Percentiles rank a stretch among this genome's conserved stretches.
Evolutionary conservation across 2,113 vertebrate genomes (phyloP).

Genomic region (Myocastor coypus): DNA sequence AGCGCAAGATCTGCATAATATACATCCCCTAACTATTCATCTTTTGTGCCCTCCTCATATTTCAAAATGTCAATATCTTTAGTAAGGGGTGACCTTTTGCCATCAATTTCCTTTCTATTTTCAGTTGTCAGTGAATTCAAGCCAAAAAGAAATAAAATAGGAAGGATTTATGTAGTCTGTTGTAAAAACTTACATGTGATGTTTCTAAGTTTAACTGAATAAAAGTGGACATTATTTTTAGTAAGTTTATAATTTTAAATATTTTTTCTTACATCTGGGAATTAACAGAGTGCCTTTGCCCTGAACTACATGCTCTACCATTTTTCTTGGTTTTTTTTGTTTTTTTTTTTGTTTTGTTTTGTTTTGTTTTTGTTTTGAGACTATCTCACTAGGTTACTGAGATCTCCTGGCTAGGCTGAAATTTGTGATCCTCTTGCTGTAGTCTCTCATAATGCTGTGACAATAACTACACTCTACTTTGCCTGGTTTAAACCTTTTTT

Average conservation of each 20-base stretch:
- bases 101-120: conserved; percentile 11
- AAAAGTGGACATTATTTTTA: neutral
- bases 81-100: neutral
- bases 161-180: neutral
- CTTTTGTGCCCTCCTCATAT: conserved; percentile 13
- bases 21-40: neutral
- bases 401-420: neutral
- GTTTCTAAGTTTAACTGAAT: neutral
- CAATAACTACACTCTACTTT: no score
- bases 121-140: conserved; percentile 2
- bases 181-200: conserved; percentile 14
- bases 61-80: neutral
- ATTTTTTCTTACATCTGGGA: neutral
- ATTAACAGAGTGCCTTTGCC: neutral
- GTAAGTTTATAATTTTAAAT: conserved; percentile 6
- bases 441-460: neutral
- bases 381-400: neutral
- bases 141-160: neutral
- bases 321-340: no score
- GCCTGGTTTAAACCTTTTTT: conserved; percentile 42
- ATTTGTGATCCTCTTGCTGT: neutral
- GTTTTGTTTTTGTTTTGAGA: neutral
- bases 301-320: neutral
- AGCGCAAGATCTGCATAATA: neutral
- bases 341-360: neutral